Evolutionary conservation across 2,797 vertebrate genomes (phyloP).

Genomic region (Protosalanx chinensis): DNA sequence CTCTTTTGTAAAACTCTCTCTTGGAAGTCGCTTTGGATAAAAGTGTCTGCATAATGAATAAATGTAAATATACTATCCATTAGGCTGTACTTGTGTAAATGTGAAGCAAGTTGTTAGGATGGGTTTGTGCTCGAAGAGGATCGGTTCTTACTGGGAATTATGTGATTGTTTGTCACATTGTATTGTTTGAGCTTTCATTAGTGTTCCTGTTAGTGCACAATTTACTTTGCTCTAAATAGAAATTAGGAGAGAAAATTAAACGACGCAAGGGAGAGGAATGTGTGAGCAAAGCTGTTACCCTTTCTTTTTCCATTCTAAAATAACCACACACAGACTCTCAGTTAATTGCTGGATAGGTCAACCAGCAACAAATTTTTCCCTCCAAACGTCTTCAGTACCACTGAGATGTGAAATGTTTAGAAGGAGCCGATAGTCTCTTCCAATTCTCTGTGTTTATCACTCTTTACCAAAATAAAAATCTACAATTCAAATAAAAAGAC

Average conservation of each 20-base stretch:
- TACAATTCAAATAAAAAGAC: conserved; percentile 6
- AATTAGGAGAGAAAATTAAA: not conserved
- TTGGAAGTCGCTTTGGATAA: no score
- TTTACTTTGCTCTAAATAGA: no score
- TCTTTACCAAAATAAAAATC: conserved; percentile 2
- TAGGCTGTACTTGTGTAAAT: no score
- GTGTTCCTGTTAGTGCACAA: no score
- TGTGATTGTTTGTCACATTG: not conserved
- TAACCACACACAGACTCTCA: not conserved
- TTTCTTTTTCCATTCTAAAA: not conserved
- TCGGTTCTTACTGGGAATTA: not conserved
- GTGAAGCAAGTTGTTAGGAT: no score
- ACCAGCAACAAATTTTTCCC: not conserved
- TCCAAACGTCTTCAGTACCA: not conserved
- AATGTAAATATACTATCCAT: no score
- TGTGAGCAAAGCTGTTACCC: no score
- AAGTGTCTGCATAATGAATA: no score
- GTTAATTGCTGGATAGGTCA: not conserved
- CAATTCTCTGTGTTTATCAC: not conserved
- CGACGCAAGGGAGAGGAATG: not conserved
- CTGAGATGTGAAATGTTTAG: conserved; percentile 31
- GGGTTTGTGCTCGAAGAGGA: not conserved
- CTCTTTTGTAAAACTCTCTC: no score
- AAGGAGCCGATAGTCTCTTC: conserved; percentile 21
- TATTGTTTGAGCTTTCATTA: no score